phyloP scores from a whole-genome alignment of 35 echinoderm and acorn worm species.

The Lytechinus variegatus region DNA sequence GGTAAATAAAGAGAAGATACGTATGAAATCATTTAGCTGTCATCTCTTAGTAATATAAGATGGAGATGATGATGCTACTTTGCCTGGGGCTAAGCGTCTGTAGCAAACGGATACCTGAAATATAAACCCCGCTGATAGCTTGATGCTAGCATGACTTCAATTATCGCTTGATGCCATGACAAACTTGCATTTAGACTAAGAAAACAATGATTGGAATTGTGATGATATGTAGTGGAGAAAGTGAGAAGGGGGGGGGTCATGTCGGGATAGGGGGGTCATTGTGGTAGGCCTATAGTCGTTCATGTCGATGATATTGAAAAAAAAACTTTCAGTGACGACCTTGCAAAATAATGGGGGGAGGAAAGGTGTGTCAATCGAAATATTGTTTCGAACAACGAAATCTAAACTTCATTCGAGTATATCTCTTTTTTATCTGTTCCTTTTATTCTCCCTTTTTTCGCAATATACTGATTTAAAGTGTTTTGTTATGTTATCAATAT shows the following conservation, averaged over 20 bases:
- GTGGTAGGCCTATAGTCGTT: no score
- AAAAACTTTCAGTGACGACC: no score
- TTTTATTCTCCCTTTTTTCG: no score
- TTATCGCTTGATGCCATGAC: neutral
- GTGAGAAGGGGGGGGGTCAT: neutral
- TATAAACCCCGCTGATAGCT: neutral
- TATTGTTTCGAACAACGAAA: no score
- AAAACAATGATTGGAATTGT: neutral
- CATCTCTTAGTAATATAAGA: neutral
- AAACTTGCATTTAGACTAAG: neutral
- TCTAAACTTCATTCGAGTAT: no score
- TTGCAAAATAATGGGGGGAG: no score
- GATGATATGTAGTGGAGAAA: neutral
- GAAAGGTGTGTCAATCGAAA: no score
- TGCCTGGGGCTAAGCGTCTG: neutral
- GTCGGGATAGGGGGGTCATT: no score
- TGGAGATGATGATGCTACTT: neutral
- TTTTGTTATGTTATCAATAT: no score
- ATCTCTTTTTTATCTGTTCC: no score
- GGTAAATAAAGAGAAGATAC: neutral
- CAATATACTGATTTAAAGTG: no score
- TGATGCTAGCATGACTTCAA: neutral
- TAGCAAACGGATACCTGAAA: neutral
- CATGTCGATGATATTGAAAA: no score
- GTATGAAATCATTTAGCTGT: neutral